Evolutionary conservation across 2,113 vertebrate genomes (phyloP), one percentile per base, ranked within the genome.

Genomic region (Peromyscus leucopus): DNA sequence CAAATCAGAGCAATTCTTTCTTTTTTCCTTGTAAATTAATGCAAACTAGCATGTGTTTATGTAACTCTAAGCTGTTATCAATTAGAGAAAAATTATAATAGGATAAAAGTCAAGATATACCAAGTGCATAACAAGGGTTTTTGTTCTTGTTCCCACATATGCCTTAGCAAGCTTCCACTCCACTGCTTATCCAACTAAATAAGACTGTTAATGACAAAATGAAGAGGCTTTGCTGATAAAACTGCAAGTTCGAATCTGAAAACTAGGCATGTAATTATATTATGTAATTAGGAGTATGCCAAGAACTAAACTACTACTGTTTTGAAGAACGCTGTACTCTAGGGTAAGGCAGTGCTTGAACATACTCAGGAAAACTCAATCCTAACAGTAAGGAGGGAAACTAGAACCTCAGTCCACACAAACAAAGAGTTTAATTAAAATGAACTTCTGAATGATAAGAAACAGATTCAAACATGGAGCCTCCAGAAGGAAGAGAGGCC

Each of bases 71-170:
- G 3, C 17, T 80, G 13, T 12, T 80, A 85, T 39, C 91, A 93
- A 83, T 96, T 94, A 96, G 28, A 91, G 33, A 65, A 33, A 26
- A 96, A 94, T 8, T 93, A 51, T 36, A 84, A 93, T 28, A 15
- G 7, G 33, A 86, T 76, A 83, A 61, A 95, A 71, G n/a, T 94
- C 8, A 80, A 84, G 15, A 55, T 57, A 71, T 1, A 69, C 2
- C 36, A 95, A 63, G 10, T 48, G 1, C 5, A 92, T 26, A 19
- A 3, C 11, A 88, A 92, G 0, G n/a, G 4, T 17, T 84, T 84
- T 61, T 31, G 1, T 65, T 46, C 59, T 31, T 85, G 7, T 65
- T 46, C 13, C 7, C 3, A 19, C 7, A 46, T 48, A 31, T 63
- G 7, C 31, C 22, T 31, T 31, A 65, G 82, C 7, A 84, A 39